These are phyloP conservation scores for Neoascia interrupta DNA, from an alignment of 2,888 invertebrate genomes.

Conservation along the genomic window DNA sequence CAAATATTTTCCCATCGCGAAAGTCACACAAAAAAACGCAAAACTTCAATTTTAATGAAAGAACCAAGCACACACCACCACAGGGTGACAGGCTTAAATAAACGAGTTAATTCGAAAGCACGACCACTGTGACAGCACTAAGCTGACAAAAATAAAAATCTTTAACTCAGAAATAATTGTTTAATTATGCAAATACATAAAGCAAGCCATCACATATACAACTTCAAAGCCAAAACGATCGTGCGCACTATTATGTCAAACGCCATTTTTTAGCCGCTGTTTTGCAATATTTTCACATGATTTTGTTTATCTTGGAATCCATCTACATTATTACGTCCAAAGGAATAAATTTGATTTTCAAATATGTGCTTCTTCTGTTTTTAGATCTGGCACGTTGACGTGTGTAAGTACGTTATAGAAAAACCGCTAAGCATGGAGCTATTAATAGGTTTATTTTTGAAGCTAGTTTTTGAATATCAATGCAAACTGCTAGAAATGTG, in stretches of 20 bases:
- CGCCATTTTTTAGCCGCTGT: conserved; percentile 33
- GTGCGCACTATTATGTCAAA: conserved; percentile 32
- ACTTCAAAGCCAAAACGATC: too few relatives aligned
- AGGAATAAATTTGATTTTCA: conserved; percentile 18
- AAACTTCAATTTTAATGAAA: conserved; percentile 7
- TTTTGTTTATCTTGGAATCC: conserved; percentile 1
- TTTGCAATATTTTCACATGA: conserved; percentile 48
- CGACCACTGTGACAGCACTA: too few relatives aligned
- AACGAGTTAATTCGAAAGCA: conserved; percentile 45
- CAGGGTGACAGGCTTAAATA: too few relatives aligned
- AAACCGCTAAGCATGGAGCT: conserved; percentile 5
- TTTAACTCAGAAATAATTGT: conserved; percentile 30
- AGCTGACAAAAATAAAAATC: too few relatives aligned
- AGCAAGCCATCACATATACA: too few relatives aligned
- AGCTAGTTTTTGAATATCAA: conserved; percentile 44
- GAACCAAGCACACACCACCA: too few relatives aligned
- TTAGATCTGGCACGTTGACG: conserved; percentile 23
- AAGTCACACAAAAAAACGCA: conserved; percentile 5
- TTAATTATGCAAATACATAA: conserved; percentile 51
- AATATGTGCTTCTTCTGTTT: conserved; percentile 2
- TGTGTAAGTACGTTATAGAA: background rate
- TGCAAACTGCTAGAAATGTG: conserved; percentile 31
- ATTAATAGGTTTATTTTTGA: conserved; percentile 22
- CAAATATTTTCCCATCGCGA: background rate
- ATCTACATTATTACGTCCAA: conserved; percentile 19